Evolutionary conservation across 1,140 invertebrate species (phyloP), one percentile per base, ranked within the genome.

Genomic region (Holcopasites calliopsidis): DNA sequence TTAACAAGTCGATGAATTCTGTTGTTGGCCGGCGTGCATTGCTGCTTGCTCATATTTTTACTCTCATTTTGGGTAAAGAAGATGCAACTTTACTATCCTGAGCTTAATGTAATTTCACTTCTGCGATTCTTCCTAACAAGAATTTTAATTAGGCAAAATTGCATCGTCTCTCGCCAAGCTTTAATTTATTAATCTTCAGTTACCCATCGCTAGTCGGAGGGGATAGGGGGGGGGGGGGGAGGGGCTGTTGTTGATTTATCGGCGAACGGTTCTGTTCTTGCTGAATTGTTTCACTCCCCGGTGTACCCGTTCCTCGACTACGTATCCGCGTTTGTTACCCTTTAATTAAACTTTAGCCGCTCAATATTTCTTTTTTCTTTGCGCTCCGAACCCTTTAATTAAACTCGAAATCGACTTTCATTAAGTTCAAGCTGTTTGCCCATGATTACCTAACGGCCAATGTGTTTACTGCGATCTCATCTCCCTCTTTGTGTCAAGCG

Each of bases 351-450:
- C 21, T 23, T 11, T 1, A 35, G n/a, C 42, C 42, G 8, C 55
- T 18, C 47, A 61, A 61, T 57, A 50, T 35, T 61, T 61, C n/a
- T 71, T 60, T 61, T 49, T 28, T 11, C 28, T 38, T 50, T 8
- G 5, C 13, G 21, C 16, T 1, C 3, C 8, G 28, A 7, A 18
- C 33, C 28, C 33, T 50, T 50, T 71, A 71, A 71, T 71, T 71
- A 71, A 61, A 71, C 23, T 71, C 31, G 69, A 50, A 50, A 61
- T 71, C 33, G 55, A 71, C 57, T 71, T 71, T 71, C 55, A 50
- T 61, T 50, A 50, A 61, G 21, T 60, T 71, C 49, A 71, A 21
- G 55, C 18, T 60, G 40, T 49, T 60, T 60, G 60, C 49, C 31
- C 31, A 55, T 38, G 42, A 71, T 60, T 49, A 60, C 23, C 8